Evolutionary conservation across 2,113 vertebrate species (phyloP).

Genomic region (Motacilla alba): DNA sequence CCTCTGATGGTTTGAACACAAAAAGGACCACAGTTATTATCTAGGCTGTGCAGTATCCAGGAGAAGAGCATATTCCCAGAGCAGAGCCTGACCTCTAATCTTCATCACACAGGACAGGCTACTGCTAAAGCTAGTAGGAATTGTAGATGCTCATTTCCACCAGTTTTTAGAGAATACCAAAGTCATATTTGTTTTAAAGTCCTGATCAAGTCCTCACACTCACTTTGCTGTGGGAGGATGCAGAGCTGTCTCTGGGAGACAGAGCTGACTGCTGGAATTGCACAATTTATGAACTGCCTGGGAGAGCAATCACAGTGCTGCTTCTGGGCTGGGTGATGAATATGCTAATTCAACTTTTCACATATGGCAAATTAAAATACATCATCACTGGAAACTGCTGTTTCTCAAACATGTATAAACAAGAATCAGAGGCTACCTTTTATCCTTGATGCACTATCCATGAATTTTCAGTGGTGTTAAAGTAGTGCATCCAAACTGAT

Average conservation of each 20-base stretch:
- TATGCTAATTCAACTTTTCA: conserved; percentile 42
- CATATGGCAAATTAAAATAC: conserved; percentile 21
- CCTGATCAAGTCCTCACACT: not conserved
- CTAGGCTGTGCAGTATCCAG: not conserved
- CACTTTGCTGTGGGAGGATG: not conserved
- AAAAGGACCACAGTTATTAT: not conserved
- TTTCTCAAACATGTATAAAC: conserved; percentile 42
- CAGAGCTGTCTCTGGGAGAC: not conserved
- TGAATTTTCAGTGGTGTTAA: not conserved
- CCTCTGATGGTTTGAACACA: not conserved
- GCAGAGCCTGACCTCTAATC: not conserved
- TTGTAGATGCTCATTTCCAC: not conserved
- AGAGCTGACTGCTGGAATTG: not conserved
- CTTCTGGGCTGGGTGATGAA: not conserved
- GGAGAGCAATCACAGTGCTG: not conserved
- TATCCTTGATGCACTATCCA: not conserved
- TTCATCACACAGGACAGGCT: not conserved
- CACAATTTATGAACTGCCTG: not conserved
- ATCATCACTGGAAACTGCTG: not conserved
- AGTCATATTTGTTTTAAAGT: not conserved
- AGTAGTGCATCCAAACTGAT: not conserved
- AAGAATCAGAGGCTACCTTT: not conserved
- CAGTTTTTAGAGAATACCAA: not conserved
- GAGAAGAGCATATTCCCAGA: not conserved
- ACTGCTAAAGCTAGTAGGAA: not conserved